These are phyloP conservation scores for Mesochorus sp. DNA, from an alignment of 2,888 invertebrate species.

Conservation along the genomic window DNA sequence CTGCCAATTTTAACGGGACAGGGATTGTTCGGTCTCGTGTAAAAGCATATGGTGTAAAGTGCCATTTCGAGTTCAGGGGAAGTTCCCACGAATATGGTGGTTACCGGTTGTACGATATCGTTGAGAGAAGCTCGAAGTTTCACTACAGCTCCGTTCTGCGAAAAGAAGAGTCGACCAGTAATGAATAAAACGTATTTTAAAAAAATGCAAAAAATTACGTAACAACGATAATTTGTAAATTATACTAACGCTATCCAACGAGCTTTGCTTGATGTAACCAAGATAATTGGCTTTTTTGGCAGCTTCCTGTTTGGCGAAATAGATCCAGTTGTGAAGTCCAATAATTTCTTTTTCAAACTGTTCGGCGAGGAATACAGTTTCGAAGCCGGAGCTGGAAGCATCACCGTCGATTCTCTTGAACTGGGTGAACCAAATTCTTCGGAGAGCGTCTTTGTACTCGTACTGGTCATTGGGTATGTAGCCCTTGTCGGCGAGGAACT, in stretches of 20 bases:
- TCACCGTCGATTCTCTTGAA: conserved; percentile 91
- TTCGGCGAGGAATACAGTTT: conserved; percentile 96
- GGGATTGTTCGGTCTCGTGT: conserved; percentile 88
- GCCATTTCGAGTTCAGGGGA: conserved; percentile 97
- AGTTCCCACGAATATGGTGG: conserved; percentile 91
- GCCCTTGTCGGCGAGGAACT: conserved; percentile 86
- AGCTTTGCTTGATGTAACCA: conserved; percentile 89
- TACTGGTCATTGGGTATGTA: conserved; percentile 76
- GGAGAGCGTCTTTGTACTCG: conserved; percentile 88
- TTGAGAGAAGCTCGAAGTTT: conserved; percentile 89
- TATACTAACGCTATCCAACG: conserved; percentile 87
- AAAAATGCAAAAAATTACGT: not conserved
- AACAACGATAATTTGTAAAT: not conserved
- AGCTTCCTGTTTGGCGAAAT: conserved; percentile 90
- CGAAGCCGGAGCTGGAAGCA: conserved; percentile 95
- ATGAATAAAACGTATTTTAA: not conserved
- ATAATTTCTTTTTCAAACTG: conserved; percentile 86
- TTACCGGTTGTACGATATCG: conserved; percentile 89
- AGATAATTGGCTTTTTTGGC: conserved; percentile 89
- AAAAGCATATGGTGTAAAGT: conserved; percentile 93
- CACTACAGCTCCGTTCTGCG: conserved; percentile 89
- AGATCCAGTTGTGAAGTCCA: conserved; percentile 96
- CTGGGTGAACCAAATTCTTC: conserved; percentile 90
- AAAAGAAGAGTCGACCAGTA: conserved; percentile 66
- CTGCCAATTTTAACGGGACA: conserved; percentile 89